phyloP scores from a whole-genome alignment of 2,797 vertebrate genomes.

The Spondyliosoma cantharus region DNA sequence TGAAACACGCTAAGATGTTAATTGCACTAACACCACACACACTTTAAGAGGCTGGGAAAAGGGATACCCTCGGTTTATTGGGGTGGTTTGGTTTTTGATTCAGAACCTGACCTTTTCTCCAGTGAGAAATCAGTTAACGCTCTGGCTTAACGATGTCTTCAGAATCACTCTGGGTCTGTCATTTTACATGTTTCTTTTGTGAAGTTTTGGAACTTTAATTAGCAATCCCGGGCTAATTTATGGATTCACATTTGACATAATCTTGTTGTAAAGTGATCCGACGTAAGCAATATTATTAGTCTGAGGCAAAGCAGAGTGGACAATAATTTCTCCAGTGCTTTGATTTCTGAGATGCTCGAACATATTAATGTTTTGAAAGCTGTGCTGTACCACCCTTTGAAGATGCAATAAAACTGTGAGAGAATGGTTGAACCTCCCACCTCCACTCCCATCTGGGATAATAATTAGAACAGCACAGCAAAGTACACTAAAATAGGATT shows the following conservation, averaged over 20 bases:
- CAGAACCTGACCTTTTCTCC: conserved; percentile 67
- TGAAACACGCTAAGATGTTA: conserved; percentile 76
- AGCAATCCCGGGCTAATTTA: conserved; percentile 17
- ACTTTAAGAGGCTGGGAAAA: conserved; percentile 68
- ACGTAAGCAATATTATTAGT: conserved; percentile 32
- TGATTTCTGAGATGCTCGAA: conserved; percentile 55
- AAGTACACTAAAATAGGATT: conserved; percentile 45
- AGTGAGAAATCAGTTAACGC: conserved; percentile 52
- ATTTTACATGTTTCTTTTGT: conserved; percentile 39
- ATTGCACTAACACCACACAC: conserved; percentile 67
- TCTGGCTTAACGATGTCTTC: conserved; percentile 46
- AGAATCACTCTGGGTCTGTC: conserved; percentile 37
- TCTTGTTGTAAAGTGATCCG: conserved; percentile 24
- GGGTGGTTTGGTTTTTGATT: conserved; percentile 68
- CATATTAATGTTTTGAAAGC: conserved; percentile 45
- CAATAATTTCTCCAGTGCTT: conserved; percentile 22
- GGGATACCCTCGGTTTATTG: conserved; percentile 73
- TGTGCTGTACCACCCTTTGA: conserved; percentile 72
- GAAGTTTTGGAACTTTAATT: conserved; percentile 46
- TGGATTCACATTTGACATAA: conserved; percentile 29
- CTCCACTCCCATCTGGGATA: conserved; percentile 65
- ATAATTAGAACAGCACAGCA: conserved; percentile 74
- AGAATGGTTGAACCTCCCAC: conserved; percentile 68
- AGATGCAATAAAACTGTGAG: conserved; percentile 76
- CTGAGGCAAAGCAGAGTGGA: conserved; percentile 23